These are phyloP conservation scores for Anniella stebbinsi DNA, from an alignment of 2,797 vertebrate genomes.

Conservation along the genomic window DNA sequence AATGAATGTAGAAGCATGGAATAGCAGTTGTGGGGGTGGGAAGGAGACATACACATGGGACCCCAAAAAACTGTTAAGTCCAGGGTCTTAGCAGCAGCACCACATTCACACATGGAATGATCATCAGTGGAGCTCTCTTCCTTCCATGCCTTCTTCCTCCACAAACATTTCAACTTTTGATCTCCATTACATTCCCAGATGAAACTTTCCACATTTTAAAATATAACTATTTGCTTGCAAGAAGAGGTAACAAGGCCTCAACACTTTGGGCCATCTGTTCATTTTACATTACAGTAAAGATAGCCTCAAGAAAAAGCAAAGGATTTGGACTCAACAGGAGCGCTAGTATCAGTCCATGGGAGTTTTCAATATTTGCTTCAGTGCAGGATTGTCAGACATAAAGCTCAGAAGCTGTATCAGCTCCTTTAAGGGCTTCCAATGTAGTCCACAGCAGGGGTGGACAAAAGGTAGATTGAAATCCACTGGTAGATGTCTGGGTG, in stretches of 20 bases:
- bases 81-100: too few species aligned
- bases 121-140: too few species aligned
- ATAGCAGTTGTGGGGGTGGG: too few species aligned
- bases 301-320: slow-evolving; percentile 57
- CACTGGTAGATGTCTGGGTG: background rate
- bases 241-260: slow-evolving; percentile 40
- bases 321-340: slow-evolving; percentile 20
- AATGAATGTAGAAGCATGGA: too few species aligned
- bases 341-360: background rate
- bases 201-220: slow-evolving; percentile 63
- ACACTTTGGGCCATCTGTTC: slow-evolving; percentile 65
- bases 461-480: background rate
- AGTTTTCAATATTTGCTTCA: background rate
- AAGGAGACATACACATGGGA: too few species aligned
- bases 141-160: too few species aligned
- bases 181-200: background rate
- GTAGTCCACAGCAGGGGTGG: background rate
- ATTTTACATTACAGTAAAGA: slow-evolving; percentile 53
- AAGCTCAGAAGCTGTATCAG: background rate
- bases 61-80: too few species aligned
- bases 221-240: slow-evolving; percentile 68
- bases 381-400: background rate
- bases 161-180: background rate
- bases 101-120: too few species aligned
- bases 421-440: background rate